Evolutionary conservation across 1,140 invertebrate genomes (phyloP).

Genomic region (Idris sp.): DNA sequence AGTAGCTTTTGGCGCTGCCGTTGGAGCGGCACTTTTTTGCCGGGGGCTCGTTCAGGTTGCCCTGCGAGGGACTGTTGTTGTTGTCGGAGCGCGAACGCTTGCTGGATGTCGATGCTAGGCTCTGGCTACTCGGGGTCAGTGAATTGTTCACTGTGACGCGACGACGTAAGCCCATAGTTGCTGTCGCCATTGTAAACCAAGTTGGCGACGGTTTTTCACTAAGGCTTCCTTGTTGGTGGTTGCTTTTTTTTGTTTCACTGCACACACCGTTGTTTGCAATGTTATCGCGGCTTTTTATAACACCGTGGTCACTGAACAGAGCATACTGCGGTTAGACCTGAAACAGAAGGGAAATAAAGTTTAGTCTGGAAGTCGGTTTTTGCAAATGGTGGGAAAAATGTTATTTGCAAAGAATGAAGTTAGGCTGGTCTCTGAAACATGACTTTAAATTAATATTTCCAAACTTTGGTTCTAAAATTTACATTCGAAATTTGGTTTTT

Average conservation of each 20-base stretch:
- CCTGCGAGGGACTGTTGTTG: conserved; percentile 77
- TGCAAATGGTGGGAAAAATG: too few species aligned
- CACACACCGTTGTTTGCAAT: conserved; percentile 4
- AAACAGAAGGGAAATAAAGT: conserved; percentile 44
- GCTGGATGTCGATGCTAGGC: conserved; percentile 62
- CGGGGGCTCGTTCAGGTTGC: conserved; percentile 74
- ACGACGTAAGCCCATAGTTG: conserved; percentile 76
- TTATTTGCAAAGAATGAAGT: neutral
- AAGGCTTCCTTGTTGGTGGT: too few species aligned
- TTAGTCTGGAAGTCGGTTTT: too few species aligned
- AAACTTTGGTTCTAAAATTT: too few species aligned
- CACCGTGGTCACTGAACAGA: neutral
- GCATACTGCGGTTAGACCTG: conserved; percentile 20
- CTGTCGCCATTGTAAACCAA: conserved; percentile 74
- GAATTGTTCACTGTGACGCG: conserved; percentile 73
- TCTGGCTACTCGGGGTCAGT: conserved; percentile 32
- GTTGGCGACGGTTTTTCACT: conserved; percentile 25
- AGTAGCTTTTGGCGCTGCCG: conserved; percentile 31
- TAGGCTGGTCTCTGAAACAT: too few species aligned
- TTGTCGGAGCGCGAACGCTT: conserved; percentile 76
- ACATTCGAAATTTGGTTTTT: too few species aligned
- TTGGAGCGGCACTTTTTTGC: conserved; percentile 72
- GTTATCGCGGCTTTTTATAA: conserved; percentile 1
- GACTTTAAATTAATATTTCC: too few species aligned
- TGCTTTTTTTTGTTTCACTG: too few species aligned